phyloP scores from a whole-genome alignment of 1,140 invertebrate genomes.

The Drosophila bocqueti region DNA sequence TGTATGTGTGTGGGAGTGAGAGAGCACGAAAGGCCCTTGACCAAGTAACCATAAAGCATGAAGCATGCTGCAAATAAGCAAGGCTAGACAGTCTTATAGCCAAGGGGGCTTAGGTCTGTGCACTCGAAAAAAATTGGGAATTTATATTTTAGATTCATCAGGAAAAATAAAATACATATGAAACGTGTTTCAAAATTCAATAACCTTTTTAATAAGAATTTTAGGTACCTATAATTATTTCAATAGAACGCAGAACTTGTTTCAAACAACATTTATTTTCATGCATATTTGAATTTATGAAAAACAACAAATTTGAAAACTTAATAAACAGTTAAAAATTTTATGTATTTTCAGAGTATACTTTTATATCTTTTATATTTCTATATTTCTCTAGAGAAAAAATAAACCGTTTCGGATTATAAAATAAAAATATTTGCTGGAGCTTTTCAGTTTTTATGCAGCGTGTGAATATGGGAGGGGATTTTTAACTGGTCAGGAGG shows the following conservation, averaged over 20 bases:
- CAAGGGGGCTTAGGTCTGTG: slow-evolving; percentile 9
- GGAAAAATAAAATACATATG: too few relatives aligned
- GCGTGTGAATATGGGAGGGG: not conserved
- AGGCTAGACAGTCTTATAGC: slow-evolving; percentile 78
- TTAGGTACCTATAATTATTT: not conserved
- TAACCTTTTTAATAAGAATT: not conserved
- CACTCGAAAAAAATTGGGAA: not conserved
- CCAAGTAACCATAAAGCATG: slow-evolving; percentile 84
- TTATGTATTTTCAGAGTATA: not conserved
- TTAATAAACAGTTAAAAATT: not conserved
- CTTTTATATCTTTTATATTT: too few relatives aligned
- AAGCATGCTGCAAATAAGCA: slow-evolving; percentile 82
- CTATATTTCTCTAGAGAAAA: not conserved
- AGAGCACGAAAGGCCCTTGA: slow-evolving; percentile 75
- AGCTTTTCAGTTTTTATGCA: not conserved
- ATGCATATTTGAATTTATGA: not conserved
- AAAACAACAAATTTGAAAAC: not conserved
- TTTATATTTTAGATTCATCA: too few relatives aligned
- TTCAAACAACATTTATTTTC: not conserved
- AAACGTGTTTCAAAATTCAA: not conserved
- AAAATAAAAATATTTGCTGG: not conserved
- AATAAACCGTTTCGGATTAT: too few relatives aligned
- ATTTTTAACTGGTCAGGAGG: slow-evolving; percentile 30
- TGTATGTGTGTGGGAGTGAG: slow-evolving; percentile 32
- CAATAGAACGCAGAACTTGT: not conserved